phyloP scores from a whole-genome alignment of 1,140 invertebrate species.

The Pseudomyrmex flavicornis region DNA sequence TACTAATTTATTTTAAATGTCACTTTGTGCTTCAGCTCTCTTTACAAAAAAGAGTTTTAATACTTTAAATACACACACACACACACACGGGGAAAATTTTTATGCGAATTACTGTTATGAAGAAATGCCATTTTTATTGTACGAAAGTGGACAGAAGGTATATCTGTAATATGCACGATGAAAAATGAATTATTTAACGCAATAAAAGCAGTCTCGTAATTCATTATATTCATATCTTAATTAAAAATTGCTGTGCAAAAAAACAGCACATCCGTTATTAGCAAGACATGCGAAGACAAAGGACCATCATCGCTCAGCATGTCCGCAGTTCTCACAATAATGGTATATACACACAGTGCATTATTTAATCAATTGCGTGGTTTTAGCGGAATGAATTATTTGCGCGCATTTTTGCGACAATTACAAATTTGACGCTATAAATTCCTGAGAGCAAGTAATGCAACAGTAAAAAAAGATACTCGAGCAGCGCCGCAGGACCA shows the following conservation, averaged over 20 bases:
- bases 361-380: constrained; percentile 49
- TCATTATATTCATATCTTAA: constrained; percentile 51
- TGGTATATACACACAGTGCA: constrained; percentile 4
- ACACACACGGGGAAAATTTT: too few species aligned
- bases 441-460: not conserved
- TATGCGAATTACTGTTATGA: not conserved
- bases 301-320: constrained; percentile 33
- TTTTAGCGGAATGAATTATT: constrained; percentile 40
- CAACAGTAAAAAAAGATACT: not conserved
- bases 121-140: constrained; percentile 5
- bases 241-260: constrained; percentile 43
- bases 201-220: not conserved
- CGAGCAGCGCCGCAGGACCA: not conserved
- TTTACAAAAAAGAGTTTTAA: not conserved
- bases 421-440: constrained; percentile 43
- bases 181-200: constrained; percentile 29
- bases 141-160: constrained; percentile 5
- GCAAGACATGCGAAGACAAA: constrained; percentile 40
- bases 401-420: constrained; percentile 14
- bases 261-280: constrained; percentile 36
- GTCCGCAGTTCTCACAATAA: constrained; percentile 45
- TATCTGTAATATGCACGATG: constrained; percentile 24
- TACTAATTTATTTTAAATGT: too few species aligned
- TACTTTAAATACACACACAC: not conserved
- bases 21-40: too few species aligned